These are phyloP conservation scores for Enteromius treurensis DNA, from an alignment of 2,797 vertebrate genomes.

Conservation along the genomic window DNA sequence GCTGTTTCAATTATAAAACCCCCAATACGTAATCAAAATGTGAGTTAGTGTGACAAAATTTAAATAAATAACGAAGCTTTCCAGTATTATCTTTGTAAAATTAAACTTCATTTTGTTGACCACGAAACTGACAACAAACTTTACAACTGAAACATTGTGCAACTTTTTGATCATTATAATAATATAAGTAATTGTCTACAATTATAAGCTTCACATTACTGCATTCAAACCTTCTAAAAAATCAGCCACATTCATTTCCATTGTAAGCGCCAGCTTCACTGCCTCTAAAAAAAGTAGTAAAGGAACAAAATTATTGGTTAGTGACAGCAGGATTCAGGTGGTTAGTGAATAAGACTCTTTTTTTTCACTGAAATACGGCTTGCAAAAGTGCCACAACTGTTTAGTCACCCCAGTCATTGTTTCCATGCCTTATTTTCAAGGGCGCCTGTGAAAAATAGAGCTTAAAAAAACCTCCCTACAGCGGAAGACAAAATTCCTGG, in stretches of 20 bases:
- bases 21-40: background rate
- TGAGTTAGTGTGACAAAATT: background rate
- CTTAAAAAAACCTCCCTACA: background rate
- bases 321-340: background rate
- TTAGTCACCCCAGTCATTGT: constrained; percentile 17
- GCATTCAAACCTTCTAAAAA: background rate
- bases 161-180: background rate
- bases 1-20: background rate
- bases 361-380: constrained; percentile 3
- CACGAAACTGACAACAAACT: background rate
- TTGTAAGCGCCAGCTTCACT: background rate
- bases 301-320: background rate
- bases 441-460: background rate
- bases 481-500: constrained; percentile 4
- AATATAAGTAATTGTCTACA: background rate
- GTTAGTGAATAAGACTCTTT: background rate
- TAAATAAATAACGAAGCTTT: background rate
- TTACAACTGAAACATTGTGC: background rate
- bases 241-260: background rate
- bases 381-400: constrained; percentile 20
- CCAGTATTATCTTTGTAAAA: background rate
- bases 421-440: constrained; percentile 13
- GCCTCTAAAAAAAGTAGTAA: background rate
- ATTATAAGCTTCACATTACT: background rate
- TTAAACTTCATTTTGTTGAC: background rate